These are phyloP conservation scores for Spatula clypeata DNA, from an alignment of 2,797 vertebrate genomes.

Conservation along the genomic window DNA sequence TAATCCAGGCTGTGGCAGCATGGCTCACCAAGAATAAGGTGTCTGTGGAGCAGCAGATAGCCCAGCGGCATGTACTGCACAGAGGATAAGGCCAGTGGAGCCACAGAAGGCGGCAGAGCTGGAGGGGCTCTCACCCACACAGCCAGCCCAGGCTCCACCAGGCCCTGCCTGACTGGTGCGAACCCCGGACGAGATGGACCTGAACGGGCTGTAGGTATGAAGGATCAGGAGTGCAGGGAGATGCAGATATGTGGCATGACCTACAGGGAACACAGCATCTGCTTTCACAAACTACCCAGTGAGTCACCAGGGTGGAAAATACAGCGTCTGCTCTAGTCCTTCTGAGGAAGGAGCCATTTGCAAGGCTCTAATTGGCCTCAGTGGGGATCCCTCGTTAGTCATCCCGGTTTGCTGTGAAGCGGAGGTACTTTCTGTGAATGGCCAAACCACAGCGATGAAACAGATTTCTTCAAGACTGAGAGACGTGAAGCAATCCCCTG, in stretches of 20 bases:
- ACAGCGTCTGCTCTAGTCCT: neutral
- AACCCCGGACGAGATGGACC: neutral
- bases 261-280: accelerated
- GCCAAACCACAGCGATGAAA: neutral
- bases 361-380: neutral
- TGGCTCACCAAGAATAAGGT: neutral
- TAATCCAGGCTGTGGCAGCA: neutral
- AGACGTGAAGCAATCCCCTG: neutral
- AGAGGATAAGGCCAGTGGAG: neutral
- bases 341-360: neutral
- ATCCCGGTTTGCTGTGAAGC: neutral
- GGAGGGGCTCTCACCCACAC: neutral
- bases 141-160: neutral
- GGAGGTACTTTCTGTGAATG: neutral
- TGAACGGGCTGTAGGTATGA: neutral
- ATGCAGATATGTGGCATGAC: neutral
- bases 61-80: accelerated
- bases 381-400: neutral
- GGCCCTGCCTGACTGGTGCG: neutral
- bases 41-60: neutral
- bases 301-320: neutral
- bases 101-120: neutral
- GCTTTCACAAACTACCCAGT: neutral
- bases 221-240: neutral
- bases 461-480: neutral